Evolutionary conservation across 2,113 vertebrate species (phyloP).

Genomic region (Lepidothrix coronata): DNA sequence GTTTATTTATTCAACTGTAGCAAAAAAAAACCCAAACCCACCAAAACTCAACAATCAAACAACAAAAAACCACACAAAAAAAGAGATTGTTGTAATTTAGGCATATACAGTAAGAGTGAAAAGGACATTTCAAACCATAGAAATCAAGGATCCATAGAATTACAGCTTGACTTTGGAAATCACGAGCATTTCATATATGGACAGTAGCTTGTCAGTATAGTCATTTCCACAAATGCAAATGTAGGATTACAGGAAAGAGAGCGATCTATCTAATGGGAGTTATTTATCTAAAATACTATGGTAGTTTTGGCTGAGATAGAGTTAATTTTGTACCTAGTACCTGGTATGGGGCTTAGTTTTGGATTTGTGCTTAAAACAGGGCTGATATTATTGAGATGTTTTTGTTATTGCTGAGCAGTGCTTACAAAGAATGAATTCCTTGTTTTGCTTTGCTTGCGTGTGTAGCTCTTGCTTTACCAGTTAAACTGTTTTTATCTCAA

Average conservation of each 20-base stretch:
- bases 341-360: not conserved
- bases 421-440: not conserved
- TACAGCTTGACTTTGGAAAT: not conserved
- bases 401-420: not conserved
- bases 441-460: not conserved
- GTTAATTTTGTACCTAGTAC: not conserved
- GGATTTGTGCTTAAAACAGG: not conserved
- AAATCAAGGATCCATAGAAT: not conserved
- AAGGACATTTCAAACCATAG: not conserved
- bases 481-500: not conserved
- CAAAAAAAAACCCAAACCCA: not conserved
- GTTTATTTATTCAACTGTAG: not conserved
- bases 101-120: not conserved
- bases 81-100: not conserved
- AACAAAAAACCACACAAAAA: not conserved
- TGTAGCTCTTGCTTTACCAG: not conserved
- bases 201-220: not conserved
- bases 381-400: not conserved
- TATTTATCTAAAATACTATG: not conserved
- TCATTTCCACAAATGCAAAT: not conserved
- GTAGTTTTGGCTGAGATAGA: not conserved
- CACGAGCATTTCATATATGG: not conserved
- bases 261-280: not conserved
- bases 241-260: not conserved
- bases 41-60: not conserved